Percentiles rank a stretch among this genome's conserved stretches.
phyloP scores from a whole-genome alignment of 2,113 vertebrate species.

The Sinocyclocheilus anshuiensis region DNA sequence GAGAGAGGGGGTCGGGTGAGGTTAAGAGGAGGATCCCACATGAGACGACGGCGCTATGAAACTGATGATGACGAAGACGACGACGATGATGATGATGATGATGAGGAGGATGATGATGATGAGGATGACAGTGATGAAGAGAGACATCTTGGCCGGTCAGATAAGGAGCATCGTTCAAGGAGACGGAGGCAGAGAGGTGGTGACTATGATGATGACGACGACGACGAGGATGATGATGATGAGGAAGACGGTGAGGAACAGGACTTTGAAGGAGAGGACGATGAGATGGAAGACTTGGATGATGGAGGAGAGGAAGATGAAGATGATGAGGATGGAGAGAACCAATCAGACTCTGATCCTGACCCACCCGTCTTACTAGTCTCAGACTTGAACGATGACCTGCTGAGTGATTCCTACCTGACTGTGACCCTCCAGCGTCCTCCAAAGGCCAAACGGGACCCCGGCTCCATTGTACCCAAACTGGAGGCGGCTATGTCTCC shows the following conservation, averaged over 20 bases:
- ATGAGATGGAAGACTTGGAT: conserved; percentile 70
- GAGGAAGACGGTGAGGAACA: conserved; percentile 86
- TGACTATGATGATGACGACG: conserved; percentile 77
- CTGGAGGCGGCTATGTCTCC: conserved; percentile 89
- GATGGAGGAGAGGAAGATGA: conserved; percentile 66
- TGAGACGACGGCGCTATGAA: conserved; percentile 73
- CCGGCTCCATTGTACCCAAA: conserved; percentile 93
- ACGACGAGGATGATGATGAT: conserved; percentile 88
- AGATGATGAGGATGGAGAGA: conserved; percentile 66
- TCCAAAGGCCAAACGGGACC: conserved; percentile 82
- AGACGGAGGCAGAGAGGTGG: conserved; percentile 59
- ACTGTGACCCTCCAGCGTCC: conserved; percentile 94
- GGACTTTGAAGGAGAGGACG: conserved; percentile 70
- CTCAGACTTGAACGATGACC: conserved; percentile 77
- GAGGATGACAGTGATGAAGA: conserved; percentile 69
- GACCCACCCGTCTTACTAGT: conserved; percentile 78
- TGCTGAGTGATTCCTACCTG: conserved; percentile 86
- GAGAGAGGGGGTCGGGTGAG: conserved; percentile 70
- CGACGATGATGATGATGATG: conserved; percentile 68
- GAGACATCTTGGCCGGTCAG: conserved; percentile 44
- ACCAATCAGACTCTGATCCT: conserved; percentile 74
- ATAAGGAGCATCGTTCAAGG: conserved; percentile 39
- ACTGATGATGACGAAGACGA: conserved; percentile 73
- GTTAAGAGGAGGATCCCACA: conserved; percentile 73
- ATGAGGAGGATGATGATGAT: conserved; percentile 58